A percentile compares a stretch with the other conserved stretches of the same genome.
Evolutionary conservation across 2,888 invertebrate genomes (phyloP).

Genomic region (Pristionchus exspectatus): DNA sequence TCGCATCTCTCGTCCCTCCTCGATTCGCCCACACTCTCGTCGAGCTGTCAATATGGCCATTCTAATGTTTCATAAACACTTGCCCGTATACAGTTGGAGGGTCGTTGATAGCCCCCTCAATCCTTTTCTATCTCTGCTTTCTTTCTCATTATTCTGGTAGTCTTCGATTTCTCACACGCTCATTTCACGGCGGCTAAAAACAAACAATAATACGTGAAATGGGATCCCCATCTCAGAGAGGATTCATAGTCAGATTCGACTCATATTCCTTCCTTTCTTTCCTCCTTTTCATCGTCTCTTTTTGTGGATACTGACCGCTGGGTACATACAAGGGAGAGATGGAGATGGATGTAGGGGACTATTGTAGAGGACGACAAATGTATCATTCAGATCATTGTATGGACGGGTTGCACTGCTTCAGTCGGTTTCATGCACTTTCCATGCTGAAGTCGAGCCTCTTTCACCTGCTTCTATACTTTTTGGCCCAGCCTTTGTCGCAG

Average conservation of each 20-base stretch:
- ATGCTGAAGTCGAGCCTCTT: no score
- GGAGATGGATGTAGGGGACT: neutral
- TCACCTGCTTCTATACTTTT: neutral
- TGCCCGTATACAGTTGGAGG: neutral
- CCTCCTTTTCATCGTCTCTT: slow-evolving; percentile 11
- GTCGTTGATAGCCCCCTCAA: slow-evolving; percentile 5
- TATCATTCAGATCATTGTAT: neutral
- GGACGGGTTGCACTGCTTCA: no score
- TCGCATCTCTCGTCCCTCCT: neutral
- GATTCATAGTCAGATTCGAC: slow-evolving; percentile 10
- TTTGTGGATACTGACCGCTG: neutral
- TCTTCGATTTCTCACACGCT: neutral
- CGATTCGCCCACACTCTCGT: neutral
- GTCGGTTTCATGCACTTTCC: no score
- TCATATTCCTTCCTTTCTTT: neutral
- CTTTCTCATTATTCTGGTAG: neutral
- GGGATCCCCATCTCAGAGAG: neutral
- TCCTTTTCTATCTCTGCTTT: neutral
- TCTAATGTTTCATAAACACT: slow-evolving; percentile 46
- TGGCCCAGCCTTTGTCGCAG: neutral
- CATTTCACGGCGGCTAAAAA: neutral
- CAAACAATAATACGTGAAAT: slow-evolving; percentile 41
- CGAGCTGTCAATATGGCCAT: slow-evolving; percentile 14
- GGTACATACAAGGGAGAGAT: slow-evolving; percentile 4
- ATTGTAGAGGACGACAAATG: neutral